A percentile compares a stretch with the other conserved stretches of the same genome.
Conservation (phyloP, 2,797 vertebrate genomes). For the Thamnophis elegans region DNA sequence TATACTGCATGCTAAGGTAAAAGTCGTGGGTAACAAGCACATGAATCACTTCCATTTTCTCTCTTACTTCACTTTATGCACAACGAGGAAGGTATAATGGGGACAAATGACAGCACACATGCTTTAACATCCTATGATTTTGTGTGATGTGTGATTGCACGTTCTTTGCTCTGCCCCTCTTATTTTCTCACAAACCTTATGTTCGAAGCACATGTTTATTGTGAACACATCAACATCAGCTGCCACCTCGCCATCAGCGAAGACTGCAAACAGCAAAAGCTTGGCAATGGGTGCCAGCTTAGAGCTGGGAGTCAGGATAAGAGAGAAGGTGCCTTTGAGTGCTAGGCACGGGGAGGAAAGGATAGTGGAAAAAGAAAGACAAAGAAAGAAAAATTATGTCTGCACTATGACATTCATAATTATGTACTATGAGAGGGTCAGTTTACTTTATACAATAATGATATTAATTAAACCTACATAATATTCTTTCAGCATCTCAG, state of each 20-base stretch:
- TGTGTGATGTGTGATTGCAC: not conserved
- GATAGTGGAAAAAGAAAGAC: not conserved
- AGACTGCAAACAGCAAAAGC: conserved; percentile 58
- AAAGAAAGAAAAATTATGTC: not conserved
- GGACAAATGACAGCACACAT: not conserved
- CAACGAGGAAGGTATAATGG: not conserved
- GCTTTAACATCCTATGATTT: not conserved
- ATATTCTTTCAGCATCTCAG: too few relatives aligned
- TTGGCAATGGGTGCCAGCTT: conserved; percentile 60
- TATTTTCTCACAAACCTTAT: conserved; percentile 55
- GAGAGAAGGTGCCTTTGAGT: conserved; percentile 56
- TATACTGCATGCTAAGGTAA: not conserved
- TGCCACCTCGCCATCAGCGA: conserved; percentile 59
- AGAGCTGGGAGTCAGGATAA: conserved; percentile 56
- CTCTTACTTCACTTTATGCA: not conserved
- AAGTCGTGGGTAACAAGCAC: not conserved
- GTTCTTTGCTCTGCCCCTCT: not conserved
- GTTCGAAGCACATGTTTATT: conserved; percentile 64
- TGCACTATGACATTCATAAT: not conserved
- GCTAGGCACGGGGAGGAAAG: conserved; percentile 36
- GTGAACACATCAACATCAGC: conserved; percentile 64
- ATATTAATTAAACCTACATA: too few relatives aligned
- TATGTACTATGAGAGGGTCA: not conserved
- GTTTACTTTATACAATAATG: too few relatives aligned
- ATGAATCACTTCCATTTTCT: not conserved